Evolutionary conservation across 2,113 vertebrate species (phyloP).

Genomic region (Pimephales promelas): DNA sequence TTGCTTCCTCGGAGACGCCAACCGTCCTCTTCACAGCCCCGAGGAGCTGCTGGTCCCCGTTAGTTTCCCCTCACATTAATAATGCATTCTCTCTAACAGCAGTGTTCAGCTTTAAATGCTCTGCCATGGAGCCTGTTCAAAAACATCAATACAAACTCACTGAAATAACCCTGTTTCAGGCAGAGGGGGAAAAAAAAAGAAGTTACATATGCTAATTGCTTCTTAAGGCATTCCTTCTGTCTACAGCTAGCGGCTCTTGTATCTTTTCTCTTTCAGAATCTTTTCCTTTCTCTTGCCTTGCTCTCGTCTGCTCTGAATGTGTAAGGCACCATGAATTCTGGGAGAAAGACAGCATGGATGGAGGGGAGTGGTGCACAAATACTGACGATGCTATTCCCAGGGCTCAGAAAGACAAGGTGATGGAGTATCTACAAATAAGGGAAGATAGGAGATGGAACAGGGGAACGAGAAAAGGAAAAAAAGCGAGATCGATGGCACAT

Average conservation of each 20-base stretch:
- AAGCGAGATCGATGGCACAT: slow-evolving; percentile 39
- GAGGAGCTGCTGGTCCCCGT: slow-evolving; percentile 59
- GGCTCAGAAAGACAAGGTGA: slow-evolving; percentile 54
- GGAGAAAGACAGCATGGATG: slow-evolving; percentile 30
- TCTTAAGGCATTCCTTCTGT: slow-evolving; percentile 55
- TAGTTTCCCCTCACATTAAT: slow-evolving; percentile 67
- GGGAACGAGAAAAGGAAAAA: slow-evolving; percentile 3
- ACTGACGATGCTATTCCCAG: slow-evolving; percentile 52
- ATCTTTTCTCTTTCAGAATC: slow-evolving; percentile 29
- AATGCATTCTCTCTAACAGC: slow-evolving; percentile 69
- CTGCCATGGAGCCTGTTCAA: slow-evolving; percentile 55
- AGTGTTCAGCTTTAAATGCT: slow-evolving; percentile 65
- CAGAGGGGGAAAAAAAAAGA: slow-evolving; percentile 43
- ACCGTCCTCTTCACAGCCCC: slow-evolving; percentile 56
- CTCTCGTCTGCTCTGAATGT: slow-evolving; percentile 28
- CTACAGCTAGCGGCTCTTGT: slow-evolving; percentile 42
- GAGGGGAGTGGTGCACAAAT: slow-evolving; percentile 22
- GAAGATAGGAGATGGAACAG: slow-evolving; percentile 47
- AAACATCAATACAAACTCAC: slow-evolving; percentile 59
- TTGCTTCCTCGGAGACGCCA: slow-evolving; percentile 55
- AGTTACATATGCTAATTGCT: slow-evolving; percentile 62
- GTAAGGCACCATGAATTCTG: slow-evolving; percentile 32
- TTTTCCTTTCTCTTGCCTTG: slow-evolving; percentile 25
- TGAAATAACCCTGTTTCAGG: slow-evolving; percentile 60
- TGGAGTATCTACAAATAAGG: slow-evolving; percentile 52